phyloP scores from a whole-genome alignment of 1,140 invertebrate species.

The Delia radicum region DNA sequence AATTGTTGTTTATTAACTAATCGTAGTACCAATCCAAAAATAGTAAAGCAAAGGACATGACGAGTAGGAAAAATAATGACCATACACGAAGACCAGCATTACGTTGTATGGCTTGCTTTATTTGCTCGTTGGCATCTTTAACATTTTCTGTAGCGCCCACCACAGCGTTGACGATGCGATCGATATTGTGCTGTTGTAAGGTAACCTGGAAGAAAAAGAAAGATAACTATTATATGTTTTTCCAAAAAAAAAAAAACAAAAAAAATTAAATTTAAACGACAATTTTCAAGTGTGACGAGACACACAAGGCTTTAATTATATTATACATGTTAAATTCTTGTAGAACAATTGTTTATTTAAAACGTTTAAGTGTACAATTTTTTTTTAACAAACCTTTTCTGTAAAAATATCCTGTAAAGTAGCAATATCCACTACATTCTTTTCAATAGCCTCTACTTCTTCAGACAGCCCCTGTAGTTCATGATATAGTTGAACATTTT shows the following conservation, averaged over 20 bases:
- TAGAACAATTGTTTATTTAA: neutral
- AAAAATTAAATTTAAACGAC: neutral
- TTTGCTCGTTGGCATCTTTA: conserved; percentile 94
- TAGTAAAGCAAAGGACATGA: conserved; percentile 92
- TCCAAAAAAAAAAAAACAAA: neutral
- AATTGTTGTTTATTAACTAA: too few relatives aligned
- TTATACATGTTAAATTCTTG: neutral
- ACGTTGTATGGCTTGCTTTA: conserved; percentile 92
- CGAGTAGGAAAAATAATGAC: conserved; percentile 92
- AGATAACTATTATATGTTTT: neutral
- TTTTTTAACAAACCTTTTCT: conserved; percentile 76
- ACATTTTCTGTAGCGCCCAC: conserved; percentile 93
- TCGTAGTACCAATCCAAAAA: conserved; percentile 99
- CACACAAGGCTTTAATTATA: too few relatives aligned
- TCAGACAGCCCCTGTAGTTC: conserved; percentile 80
- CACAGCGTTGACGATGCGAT: conserved; percentile 82
- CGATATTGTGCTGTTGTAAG: conserved; percentile 91
- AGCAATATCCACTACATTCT: conserved; percentile 93
- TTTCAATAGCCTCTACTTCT: conserved; percentile 84
- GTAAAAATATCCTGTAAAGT: conserved; percentile 96
- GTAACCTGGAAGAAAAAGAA: conserved; percentile 59
- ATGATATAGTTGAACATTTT: conserved; percentile 80
- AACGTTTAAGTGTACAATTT: neutral
- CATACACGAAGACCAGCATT: conserved; percentile 92
- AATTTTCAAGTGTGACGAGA: too few relatives aligned